A percentile compares a stretch with the other conserved stretches of the same genome.
Conservation (phyloP, 2,797 vertebrate species). For the Micrastur ruficollis region DNA sequence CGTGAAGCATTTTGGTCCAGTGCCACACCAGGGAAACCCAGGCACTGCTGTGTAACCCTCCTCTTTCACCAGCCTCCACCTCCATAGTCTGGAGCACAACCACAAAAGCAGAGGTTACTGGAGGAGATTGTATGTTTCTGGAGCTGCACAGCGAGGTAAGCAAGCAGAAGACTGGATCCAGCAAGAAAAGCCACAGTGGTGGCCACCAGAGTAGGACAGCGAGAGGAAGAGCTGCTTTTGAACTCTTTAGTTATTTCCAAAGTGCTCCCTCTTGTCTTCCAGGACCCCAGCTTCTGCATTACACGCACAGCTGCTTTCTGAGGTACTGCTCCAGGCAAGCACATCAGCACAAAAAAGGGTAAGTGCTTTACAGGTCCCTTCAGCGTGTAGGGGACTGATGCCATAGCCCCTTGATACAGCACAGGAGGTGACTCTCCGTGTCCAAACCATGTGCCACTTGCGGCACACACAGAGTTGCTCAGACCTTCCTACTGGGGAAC, state of each 20-base stretch:
- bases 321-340: background rate
- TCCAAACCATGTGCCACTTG: background rate
- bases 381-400: accelerated
- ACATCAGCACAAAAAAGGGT: accelerated
- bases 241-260: background rate
- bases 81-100: background rate
- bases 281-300: background rate
- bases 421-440: background rate
- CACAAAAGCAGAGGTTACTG: background rate
- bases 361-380: background rate
- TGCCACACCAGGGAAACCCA: background rate
- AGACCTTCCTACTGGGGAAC: background rate
- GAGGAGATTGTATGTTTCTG: background rate
- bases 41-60: background rate
- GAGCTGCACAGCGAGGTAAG: background rate
- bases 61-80: background rate
- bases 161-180: background rate
- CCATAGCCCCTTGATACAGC: accelerated
- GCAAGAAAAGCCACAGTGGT: background rate
- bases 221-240: background rate
- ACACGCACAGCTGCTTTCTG: background rate
- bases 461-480: background rate
- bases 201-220: background rate
- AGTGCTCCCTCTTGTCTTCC: background rate
- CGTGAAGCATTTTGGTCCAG: background rate